Evolutionary conservation across 2,888 invertebrate genomes (phyloP).

Genomic region (Tiliacea aurago): DNA sequence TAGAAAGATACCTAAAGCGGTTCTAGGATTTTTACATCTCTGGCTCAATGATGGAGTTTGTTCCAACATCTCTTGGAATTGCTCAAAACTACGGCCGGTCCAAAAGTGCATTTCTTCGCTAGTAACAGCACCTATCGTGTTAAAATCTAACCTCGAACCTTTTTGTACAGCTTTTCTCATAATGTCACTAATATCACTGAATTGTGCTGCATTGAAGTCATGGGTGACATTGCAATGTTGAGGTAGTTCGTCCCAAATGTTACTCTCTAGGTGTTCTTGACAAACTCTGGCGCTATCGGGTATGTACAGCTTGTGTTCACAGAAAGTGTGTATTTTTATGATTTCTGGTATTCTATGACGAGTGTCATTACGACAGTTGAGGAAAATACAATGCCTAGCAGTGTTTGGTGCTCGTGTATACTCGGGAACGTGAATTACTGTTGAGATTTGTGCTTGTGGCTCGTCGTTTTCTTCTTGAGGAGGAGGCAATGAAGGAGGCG

Average conservation of each 20-base stretch:
- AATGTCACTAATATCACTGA: slow-evolving; percentile 18
- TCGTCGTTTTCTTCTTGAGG: slow-evolving; percentile 7
- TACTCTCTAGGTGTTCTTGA: slow-evolving; percentile 23
- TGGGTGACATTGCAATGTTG: slow-evolving; percentile 12
- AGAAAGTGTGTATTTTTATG: slow-evolving; percentile 23
- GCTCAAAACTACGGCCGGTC: slow-evolving; percentile 10
- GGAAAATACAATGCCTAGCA: slow-evolving; percentile 18
- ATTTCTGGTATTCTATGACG: slow-evolving; percentile 20
- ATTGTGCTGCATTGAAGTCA: slow-evolving; percentile 15
- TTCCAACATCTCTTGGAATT: slow-evolving; percentile 15
- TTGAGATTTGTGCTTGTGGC: slow-evolving; percentile 9
- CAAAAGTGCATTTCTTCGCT: slow-evolving; percentile 20
- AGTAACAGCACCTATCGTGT: neutral
- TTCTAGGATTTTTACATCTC: no score
- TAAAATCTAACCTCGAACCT: slow-evolving; percentile 22
- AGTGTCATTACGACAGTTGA: slow-evolving; percentile 20
- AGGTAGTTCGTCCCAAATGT: slow-evolving; percentile 16
- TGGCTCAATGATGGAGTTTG: no score
- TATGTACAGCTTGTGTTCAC: slow-evolving; percentile 17
- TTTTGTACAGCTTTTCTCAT: slow-evolving; percentile 19
- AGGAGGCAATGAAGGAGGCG: neutral
- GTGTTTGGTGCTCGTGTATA: slow-evolving; percentile 24
- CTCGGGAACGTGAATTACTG: slow-evolving; percentile 22
- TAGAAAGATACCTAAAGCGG: no score
- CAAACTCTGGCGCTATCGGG: slow-evolving; percentile 22